phyloP scores from a whole-genome alignment of 2,888 invertebrate genomes.

The Cantharis nigra region DNA sequence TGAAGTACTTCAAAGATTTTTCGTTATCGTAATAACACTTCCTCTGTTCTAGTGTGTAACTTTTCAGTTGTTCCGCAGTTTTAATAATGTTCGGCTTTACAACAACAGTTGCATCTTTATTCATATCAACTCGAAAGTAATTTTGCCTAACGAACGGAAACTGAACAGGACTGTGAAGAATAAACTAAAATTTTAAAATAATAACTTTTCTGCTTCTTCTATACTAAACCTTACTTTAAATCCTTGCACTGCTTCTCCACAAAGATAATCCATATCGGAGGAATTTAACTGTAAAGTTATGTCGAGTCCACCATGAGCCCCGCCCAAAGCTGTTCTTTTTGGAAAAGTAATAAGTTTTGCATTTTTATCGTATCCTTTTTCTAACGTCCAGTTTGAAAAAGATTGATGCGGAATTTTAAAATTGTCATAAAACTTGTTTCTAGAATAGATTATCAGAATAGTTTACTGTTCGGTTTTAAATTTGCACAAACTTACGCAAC shows the following conservation, averaged over 20 bases:
- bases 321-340: not conserved
- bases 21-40: slow-evolving; percentile 41
- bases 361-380: not conserved
- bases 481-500: slow-evolving; percentile 54
- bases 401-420: not conserved
- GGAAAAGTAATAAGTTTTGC: not conserved
- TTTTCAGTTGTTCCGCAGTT: slow-evolving; percentile 37
- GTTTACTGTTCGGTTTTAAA: too few relatives aligned
- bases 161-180: slow-evolving; percentile 46
- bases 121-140: slow-evolving; percentile 36
- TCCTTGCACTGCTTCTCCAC: slow-evolving; percentile 39
- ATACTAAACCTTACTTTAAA: not conserved
- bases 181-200: slow-evolving; percentile 36
- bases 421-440: slow-evolving; percentile 4
- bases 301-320: not conserved
- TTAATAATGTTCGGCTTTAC: slow-evolving; percentile 37
- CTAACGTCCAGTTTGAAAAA: not conserved
- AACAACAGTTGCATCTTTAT: slow-evolving; percentile 34
- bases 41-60: slow-evolving; percentile 33
- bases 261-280: slow-evolving; percentile 65
- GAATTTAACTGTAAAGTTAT: slow-evolving; percentile 56
- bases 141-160: slow-evolving; percentile 37
- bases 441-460: not conserved
- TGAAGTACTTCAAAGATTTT: slow-evolving; percentile 37
- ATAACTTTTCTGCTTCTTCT: not conserved